Base-by-base conservation (phyloP, 1,140 invertebrate genomes). In the Drosophila neocordata region DNA sequence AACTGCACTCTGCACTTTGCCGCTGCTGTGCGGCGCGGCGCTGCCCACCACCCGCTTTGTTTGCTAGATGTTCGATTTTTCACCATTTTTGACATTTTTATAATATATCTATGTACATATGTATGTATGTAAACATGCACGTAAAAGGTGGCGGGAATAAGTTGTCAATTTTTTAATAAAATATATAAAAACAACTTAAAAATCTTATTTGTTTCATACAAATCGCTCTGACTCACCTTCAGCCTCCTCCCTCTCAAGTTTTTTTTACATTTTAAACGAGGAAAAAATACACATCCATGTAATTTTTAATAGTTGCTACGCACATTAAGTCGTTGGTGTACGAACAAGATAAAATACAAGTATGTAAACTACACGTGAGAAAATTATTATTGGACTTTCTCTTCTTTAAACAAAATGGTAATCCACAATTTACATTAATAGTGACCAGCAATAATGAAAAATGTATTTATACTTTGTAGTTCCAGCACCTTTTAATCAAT, bases 41-140 rank as follows among this genome's bases (percentile, higher is more conserved):
- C n/a, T n/a, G n/a, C 72, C 27, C 64, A 62, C 71, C 71, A 74
- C 72, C 72, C 71, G 57, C 72, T 51, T 73, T 34, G 69, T 67
- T 51, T 73, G 67, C 66, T 85, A 87, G 70, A 87, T 87, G 82
- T 85, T 85, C 81, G 81, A 85, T 85, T 85, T 85, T 85, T 87
- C 81, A 85, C 68, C 74, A 71, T 85, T 85, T 82, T 81, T 75
- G 58, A 65, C 68, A 63, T 66, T 48, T 76, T 63, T 73, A 41
- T 38, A 11, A 38, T 73, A 66, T 57, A 73, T 66, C n/a, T 65
- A 53, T 52, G 13, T 18, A 53, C 51, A n/a, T 58, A 15, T 44
- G n/a, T 53, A 24, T 51, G 15, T 41, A 22, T 48, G 18, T 56
- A 20, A 11, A 20, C 38, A 38, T 48, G 41, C 15, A 0, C 41